A percentile compares a stretch with the other conserved stretches of the same genome.
These are phyloP conservation scores for Drosophila miranda DNA, from an alignment of 1,140 invertebrate species.

Conservation along the genomic window DNA sequence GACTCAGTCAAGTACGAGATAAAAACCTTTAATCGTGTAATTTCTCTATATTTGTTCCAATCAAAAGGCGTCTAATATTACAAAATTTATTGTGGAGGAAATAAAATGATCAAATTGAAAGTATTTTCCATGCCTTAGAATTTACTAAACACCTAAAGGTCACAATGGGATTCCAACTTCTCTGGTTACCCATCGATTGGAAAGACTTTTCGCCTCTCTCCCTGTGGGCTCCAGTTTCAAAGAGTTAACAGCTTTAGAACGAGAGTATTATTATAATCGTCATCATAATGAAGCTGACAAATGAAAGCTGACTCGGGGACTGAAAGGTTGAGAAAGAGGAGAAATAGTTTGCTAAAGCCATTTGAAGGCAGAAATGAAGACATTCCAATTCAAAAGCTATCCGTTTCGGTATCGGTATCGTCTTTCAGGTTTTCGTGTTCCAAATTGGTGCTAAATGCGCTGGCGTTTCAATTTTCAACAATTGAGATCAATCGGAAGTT, in stretches of 20 bases:
- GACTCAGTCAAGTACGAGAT: not conserved
- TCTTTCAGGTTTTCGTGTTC: constrained; percentile 66
- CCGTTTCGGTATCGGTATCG: constrained; percentile 43
- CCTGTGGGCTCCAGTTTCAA: constrained; percentile 61
- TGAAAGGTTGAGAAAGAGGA: not conserved
- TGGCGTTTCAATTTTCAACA: constrained; percentile 79
- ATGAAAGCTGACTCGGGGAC: constrained; percentile 8
- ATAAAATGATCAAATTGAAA: constrained; percentile 5
- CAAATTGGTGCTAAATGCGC: constrained; percentile 78
- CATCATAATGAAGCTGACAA: constrained; percentile 38
- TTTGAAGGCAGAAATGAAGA: constrained; percentile 65
- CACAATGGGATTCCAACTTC: constrained; percentile 28
- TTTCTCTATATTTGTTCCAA: constrained; percentile 13
- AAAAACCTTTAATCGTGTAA: not conserved
- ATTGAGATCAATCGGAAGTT: constrained; percentile 82
- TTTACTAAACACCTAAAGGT: constrained; percentile 23
- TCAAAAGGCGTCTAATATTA: constrained; percentile 22
- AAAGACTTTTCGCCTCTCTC: not conserved
- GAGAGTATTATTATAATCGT: constrained; percentile 42
- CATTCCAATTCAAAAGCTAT: constrained; percentile 44
- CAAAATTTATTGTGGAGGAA: not conserved
- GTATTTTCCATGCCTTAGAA: constrained; percentile 3
- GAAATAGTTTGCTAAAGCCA: no score
- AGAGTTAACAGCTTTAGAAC: constrained; percentile 59
- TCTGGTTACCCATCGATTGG: constrained; percentile 24